A percentile compares a stretch with the other conserved stretches of the same genome.
Conservation (phyloP, 2,888 invertebrate genomes). For the Drosophila flavopinicola region DNA sequence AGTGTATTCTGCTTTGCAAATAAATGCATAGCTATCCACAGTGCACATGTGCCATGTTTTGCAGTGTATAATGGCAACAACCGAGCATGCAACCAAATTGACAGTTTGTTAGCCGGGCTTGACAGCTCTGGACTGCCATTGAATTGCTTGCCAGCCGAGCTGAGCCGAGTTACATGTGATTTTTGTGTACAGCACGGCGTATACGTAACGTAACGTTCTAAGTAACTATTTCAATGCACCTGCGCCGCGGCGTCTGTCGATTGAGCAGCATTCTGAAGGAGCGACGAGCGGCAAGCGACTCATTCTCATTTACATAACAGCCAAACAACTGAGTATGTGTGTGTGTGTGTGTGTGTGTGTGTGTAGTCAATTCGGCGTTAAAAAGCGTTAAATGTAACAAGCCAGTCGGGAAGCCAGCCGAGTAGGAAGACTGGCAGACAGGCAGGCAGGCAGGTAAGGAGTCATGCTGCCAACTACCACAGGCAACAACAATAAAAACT, state of each 20-base stretch:
- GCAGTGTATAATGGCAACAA: slow-evolving; percentile 15
- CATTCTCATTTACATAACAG: slow-evolving; percentile 76
- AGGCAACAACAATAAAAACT: slow-evolving; percentile 61
- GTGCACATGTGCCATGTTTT: slow-evolving; percentile 4
- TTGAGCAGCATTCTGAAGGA: slow-evolving; percentile 43
- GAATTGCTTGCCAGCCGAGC: slow-evolving; percentile 12
- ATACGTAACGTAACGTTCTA: slow-evolving; percentile 23
- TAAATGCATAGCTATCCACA: background rate
- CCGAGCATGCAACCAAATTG: slow-evolving; percentile 44
- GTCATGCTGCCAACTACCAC: slow-evolving; percentile 51
- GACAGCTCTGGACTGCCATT: slow-evolving; percentile 34
- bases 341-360: slow-evolving; percentile 34
- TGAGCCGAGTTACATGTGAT: slow-evolving; percentile 22
- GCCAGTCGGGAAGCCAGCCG: slow-evolving; percentile 33
- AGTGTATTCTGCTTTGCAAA: background rate
- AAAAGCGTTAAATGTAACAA: slow-evolving; percentile 73
- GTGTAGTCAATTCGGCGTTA: slow-evolving; percentile 66
- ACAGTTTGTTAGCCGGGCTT: slow-evolving; percentile 42
- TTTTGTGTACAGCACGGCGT: slow-evolving; percentile 32
- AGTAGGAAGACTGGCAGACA: slow-evolving; percentile 1
- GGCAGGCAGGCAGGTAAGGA: slow-evolving; percentile 20
- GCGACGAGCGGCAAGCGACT: slow-evolving; percentile 38
- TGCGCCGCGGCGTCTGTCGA: slow-evolving; percentile 53
- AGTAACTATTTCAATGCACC: slow-evolving; percentile 67
- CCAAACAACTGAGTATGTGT: slow-evolving; percentile 29